Evolutionary conservation across 1,140 invertebrate genomes (phyloP).

Genomic region (Pogonus chalceus): DNA sequence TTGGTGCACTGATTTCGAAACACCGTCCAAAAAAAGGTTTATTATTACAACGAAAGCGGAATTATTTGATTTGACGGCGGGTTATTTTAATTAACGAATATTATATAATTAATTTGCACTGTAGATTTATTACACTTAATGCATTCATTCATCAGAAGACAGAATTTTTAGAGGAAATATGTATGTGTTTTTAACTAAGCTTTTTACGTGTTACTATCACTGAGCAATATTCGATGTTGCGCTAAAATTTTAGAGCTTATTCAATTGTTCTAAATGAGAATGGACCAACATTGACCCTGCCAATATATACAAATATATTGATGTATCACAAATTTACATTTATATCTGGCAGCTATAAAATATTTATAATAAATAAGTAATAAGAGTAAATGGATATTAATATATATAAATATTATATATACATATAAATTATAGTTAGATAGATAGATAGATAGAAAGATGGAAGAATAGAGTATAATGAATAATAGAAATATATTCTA

Average conservation of each 20-base stretch:
- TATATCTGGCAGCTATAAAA: not conserved
- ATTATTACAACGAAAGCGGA: too few species aligned
- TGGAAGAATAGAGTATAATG: not conserved
- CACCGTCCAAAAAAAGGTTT: conserved; percentile 4
- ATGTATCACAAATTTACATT: too few species aligned
- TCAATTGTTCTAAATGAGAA: not conserved
- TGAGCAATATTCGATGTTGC: not conserved
- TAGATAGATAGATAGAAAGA: not conserved
- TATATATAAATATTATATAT: not conserved
- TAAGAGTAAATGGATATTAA: not conserved
- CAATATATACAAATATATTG: not conserved
- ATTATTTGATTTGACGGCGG: too few species aligned
- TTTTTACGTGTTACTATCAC: not conserved
- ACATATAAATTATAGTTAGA: not conserved
- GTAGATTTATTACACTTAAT: too few species aligned
- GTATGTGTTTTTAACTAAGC: too few species aligned
- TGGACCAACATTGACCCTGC: conserved; percentile 1
- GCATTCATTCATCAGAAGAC: too few species aligned
- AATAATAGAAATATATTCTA: not conserved
- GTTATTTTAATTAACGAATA: too few species aligned
- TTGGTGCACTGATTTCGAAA: conserved; percentile 23
- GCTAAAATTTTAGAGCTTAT: not conserved
- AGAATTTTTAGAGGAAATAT: too few species aligned
- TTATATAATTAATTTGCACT: too few species aligned
- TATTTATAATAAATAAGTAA: not conserved